Evolutionary conservation across 2,797 vertebrate genomes (phyloP), one percentile per base, ranked within the genome.

Genomic region (Darevskia mixta): DNA sequence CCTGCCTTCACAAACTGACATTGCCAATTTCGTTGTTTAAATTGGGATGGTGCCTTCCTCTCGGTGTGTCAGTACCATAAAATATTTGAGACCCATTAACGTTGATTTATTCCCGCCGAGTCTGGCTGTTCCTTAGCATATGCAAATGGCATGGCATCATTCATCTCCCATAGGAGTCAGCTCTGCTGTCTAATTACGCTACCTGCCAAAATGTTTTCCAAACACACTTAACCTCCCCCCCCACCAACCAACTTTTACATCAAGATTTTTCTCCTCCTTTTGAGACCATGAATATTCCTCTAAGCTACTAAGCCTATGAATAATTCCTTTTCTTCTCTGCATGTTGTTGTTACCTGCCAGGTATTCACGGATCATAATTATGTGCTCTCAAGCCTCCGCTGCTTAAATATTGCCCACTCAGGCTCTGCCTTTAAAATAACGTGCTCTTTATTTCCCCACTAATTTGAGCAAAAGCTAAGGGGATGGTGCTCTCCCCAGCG

Each of bases 281-380:
- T n/a, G 49, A 90, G 58, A 41, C 3, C 79, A 61, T 55, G 58
- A 90, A 85, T 67, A 77, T 67, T 75, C 76, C 27, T 69, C 61
- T 58, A 49, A 86, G 25, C 27, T 90, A 73, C 72, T 66, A 64
- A 84, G 49, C 45, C 43, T 58, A 41, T 73, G n/a, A 79, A 41
- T 83, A 35, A 83, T 87, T 81, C 81, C 35, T 73, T 89, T 15
- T 87, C 83, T 87, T 73, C 32, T 71, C 49, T 77, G 2, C 41
- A 71, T 84, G 77, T 90, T 89, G n/a, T 58, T 83, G 73, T 41
- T 83, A 76, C 83, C 78, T 85, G 86, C 35, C 35, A 87, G 35
- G 41, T 83, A 73, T 77, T 79, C 73, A 18, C 20, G 38, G 66
- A 69, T 55, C 85, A 25, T 69, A 38, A 66, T 89, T 79, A 61